phyloP scores from a whole-genome alignment of 1,140 invertebrate genomes.

The Capitella teleta region DNA sequence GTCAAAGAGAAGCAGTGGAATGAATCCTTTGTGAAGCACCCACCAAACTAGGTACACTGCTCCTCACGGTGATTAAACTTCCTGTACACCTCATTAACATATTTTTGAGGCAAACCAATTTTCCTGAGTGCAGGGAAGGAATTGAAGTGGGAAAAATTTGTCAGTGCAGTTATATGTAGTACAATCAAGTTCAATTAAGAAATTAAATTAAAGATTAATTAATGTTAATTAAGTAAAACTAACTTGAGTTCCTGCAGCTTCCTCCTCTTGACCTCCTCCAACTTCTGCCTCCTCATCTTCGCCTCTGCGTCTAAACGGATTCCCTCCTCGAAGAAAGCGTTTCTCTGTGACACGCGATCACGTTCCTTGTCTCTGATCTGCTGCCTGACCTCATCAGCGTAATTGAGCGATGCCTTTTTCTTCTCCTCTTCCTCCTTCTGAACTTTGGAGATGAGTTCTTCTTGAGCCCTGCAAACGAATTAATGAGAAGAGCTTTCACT shows the following conservation, averaged over 20 bases:
- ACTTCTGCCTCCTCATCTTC: constrained; percentile 25
- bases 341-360: constrained; percentile 29
- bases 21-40: no score
- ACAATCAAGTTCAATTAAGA: no score
- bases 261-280: constrained; percentile 40
- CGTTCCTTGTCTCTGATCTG: constrained; percentile 42
- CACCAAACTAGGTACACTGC: no score
- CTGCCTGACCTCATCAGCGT: constrained; percentile 33
- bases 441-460: constrained; percentile 40
- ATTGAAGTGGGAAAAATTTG: no score
- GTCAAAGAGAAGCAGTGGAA: no score
- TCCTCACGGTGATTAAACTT: no score
- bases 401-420: constrained; percentile 21
- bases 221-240: no score
- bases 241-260: constrained; percentile 40
- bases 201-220: no score
- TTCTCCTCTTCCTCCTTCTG: constrained; percentile 27
- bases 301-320: constrained; percentile 40
- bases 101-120: no score
- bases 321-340: constrained; percentile 42
- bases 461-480: constrained; percentile 30
- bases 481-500: neutral
- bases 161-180: no score
- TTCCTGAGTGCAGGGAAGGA: no score
- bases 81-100: no score